Evolutionary conservation across 2,888 invertebrate species (phyloP).

Genomic region (Lithophane leautieri): DNA sequence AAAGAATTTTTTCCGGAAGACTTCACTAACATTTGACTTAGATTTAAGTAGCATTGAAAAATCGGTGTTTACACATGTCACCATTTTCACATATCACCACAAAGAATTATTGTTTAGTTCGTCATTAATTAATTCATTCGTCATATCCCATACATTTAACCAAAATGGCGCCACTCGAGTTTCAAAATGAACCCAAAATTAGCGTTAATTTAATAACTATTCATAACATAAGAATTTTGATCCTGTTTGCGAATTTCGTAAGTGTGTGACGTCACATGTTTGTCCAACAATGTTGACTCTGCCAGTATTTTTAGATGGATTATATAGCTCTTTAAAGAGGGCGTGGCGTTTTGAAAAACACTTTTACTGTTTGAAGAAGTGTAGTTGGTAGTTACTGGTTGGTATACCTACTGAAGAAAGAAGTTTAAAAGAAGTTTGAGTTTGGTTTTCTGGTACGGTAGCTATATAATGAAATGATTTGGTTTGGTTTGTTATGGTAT

Average conservation of each 20-base stretch:
- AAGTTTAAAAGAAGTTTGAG: neutral
- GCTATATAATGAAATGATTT: neutral
- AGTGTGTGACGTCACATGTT: conserved; percentile 46
- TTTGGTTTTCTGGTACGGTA: neutral
- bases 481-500: no score
- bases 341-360: conserved; percentile 14
- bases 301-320: conserved; percentile 55
- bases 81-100: neutral
- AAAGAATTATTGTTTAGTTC: neutral
- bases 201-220: conserved; percentile 7
- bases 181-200: neutral
- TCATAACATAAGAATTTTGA: conserved; percentile 13
- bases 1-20: neutral
- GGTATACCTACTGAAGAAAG: neutral
- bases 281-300: conserved; percentile 28
- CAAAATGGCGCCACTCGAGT: neutral
- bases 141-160: neutral
- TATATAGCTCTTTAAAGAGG: conserved; percentile 47
- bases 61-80: no score
- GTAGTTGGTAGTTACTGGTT: no score
- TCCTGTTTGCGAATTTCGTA: conserved; percentile 30
- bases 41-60: neutral
- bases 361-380: neutral
- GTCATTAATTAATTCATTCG: neutral
- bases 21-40: no score